Evolutionary conservation across 2,113 vertebrate species (phyloP).

Genomic region (Pollachius pollachius): DNA sequence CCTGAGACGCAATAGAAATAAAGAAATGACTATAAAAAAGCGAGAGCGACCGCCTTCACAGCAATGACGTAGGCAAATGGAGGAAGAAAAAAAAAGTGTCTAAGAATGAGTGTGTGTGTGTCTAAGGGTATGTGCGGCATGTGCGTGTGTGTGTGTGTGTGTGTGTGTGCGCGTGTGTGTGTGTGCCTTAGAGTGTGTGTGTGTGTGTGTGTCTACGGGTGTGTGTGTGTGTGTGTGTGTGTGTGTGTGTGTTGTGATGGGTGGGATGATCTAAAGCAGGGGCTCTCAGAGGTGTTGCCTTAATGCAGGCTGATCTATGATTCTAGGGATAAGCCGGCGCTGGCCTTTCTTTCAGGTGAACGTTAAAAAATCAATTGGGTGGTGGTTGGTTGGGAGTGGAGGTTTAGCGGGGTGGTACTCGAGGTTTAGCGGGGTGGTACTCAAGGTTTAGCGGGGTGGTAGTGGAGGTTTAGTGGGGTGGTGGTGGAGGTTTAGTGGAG

Average conservation of each 20-base stretch:
- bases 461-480: too few species aligned
- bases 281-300: conserved; percentile 48
- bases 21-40: background rate
- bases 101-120: too few species aligned
- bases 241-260: background rate
- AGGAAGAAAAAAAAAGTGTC: conserved; percentile 1
- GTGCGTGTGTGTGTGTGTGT: too few species aligned
- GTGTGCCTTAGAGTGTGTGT: too few species aligned
- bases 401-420: too few species aligned
- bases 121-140: too few species aligned
- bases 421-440: too few species aligned
- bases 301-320: conserved; percentile 52
- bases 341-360: conserved; percentile 13
- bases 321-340: conserved; percentile 28
- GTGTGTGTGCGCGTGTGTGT: too few species aligned
- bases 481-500: too few species aligned
- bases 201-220: too few species aligned
- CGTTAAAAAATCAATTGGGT: conserved; percentile 48
- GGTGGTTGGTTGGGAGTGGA: background rate
- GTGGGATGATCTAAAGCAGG: conserved; percentile 41
- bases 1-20: conserved; percentile 5
- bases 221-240: too few species aligned
- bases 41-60: background rate
- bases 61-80: conserved; percentile 31
- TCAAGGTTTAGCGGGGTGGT: too few species aligned